A percentile compares a stretch with the other conserved stretches of the same genome.
These are phyloP conservation scores for Camarhynchus parvulus DNA, from an alignment of 2,113 vertebrate species.

Conservation along the genomic window DNA sequence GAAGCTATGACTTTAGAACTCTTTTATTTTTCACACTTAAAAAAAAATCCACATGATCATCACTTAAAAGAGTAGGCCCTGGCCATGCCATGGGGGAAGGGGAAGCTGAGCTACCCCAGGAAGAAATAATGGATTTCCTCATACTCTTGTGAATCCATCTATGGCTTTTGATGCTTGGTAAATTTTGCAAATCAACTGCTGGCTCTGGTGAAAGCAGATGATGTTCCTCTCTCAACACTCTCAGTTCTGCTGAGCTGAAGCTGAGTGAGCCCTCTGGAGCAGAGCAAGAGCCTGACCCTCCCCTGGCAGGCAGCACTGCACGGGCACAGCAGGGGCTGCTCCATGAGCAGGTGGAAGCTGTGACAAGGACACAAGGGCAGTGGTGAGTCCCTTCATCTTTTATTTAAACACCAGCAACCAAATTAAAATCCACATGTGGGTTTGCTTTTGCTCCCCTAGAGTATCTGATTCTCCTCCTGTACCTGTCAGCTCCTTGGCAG, in stretches of 20 bases:
- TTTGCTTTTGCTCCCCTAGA: neutral
- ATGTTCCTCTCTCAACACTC: neutral
- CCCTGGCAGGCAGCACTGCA: neutral
- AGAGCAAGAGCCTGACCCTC: neutral
- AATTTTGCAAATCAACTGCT: neutral
- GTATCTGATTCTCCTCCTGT: neutral
- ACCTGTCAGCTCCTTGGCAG: neutral
- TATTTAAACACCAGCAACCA: neutral
- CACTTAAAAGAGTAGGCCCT: neutral
- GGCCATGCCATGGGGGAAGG: neutral
- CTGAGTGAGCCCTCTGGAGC: neutral
- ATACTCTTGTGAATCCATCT: neutral
- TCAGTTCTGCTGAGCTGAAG: neutral
- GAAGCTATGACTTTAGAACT: neutral
- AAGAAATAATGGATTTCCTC: neutral
- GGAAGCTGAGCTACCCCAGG: neutral
- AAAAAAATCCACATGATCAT: neutral
- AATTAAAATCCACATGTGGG: neutral
- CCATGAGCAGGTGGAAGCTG: rapidly evolving
- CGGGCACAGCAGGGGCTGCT: neutral
- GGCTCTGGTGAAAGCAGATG: neutral
- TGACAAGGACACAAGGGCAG: neutral
- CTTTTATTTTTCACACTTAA: neutral
- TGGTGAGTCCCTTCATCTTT: neutral
- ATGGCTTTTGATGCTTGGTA: neutral